Conservation (phyloP, 2,113 vertebrate genomes). For the Heliornis fulica region DNA sequence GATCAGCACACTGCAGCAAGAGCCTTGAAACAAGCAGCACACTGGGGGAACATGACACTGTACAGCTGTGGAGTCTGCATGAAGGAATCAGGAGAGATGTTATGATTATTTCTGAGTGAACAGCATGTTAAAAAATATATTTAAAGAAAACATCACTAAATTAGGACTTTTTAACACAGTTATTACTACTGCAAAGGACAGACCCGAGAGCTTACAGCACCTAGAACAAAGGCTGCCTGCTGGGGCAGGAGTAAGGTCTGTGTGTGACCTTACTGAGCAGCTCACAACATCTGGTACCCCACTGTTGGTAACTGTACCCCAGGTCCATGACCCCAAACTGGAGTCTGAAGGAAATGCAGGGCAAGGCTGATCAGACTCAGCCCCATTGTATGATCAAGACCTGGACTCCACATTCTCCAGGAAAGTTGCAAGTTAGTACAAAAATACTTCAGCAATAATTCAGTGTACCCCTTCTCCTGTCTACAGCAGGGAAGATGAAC, state of each 20-base stretch:
- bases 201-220: neutral
- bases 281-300: neutral
- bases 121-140: neutral
- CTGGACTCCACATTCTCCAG: neutral
- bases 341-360: neutral
- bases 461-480: neutral
- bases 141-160: neutral
- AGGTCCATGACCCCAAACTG: neutral
- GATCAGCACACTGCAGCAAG: neutral
- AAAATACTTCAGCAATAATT: neutral
- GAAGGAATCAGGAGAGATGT: neutral
- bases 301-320: neutral
- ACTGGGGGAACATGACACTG: rapidly evolving
- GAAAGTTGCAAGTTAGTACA: neutral
- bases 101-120: neutral
- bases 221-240: neutral
- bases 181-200: neutral
- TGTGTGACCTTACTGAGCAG: neutral
- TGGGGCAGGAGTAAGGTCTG: neutral
- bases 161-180: neutral
- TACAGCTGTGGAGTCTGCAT: neutral
- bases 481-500: neutral
- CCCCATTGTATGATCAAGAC: neutral
- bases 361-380: neutral
- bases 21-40: neutral